Evolutionary conservation across 2,113 vertebrate species (phyloP), one percentile per base, ranked within the genome.

Genomic region (Canis aureus): DNA sequence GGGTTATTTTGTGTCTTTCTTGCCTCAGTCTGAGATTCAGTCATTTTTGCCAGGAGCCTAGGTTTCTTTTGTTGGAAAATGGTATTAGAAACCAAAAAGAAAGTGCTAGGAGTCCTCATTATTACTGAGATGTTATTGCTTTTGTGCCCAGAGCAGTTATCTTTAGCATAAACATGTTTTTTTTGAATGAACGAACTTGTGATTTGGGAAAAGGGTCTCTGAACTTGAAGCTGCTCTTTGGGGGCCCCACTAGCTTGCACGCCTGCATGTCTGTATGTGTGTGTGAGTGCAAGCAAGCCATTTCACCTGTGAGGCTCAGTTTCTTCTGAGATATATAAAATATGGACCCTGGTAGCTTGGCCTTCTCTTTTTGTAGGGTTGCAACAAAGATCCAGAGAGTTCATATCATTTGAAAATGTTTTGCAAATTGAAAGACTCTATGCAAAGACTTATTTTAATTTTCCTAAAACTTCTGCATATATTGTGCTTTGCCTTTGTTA

Each of bases 221-320:
- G 83, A 93, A 43, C 29, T 38, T 20, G 16, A 95, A 96, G 53
- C 64, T 89, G n/a, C 27, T 80, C 6, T 82, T 85, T 79, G 91
- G 60, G 27, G 9, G 43, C 43, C 43, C 43, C 3, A 11, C 66
- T 11, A 16, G 15, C 13, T 8, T 82, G 22, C 11, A 27, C 6
- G 60, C 23, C 5, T 19, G 17, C 20, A 17, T 15, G 4, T 43
- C 43, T 59, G 16, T n/a, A 43, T 43, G 32, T 91, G 19, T 25
- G 29, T 57, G 3, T n/a, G 25, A 49, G 8, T 19, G 11, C 10
- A 53, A 38, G 49, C 32, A 82, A 74, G 35, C 10, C 22, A 8
- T 32, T 84, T 71, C 0, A 3, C 10, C 49, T 27, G 32, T 62
- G 62, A 86, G 20, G 20, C 64, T 95, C 32, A 16, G 6, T 35